Evolutionary conservation across 2,888 invertebrate species (phyloP).

Genomic region (Agrotis puta): DNA sequence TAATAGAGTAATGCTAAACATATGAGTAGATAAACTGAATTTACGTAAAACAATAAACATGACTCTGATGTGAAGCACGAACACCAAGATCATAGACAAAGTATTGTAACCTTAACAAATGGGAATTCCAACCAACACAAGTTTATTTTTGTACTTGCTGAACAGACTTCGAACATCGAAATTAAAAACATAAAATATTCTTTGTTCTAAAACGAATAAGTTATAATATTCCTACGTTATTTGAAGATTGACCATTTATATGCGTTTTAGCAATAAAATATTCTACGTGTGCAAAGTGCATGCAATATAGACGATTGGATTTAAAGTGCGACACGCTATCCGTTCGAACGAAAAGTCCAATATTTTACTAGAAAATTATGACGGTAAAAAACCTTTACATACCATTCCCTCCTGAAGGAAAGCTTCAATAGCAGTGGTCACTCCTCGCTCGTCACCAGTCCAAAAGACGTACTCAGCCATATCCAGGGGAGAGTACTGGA

Average conservation of each 20-base stretch:
- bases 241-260: slow-evolving; percentile 17
- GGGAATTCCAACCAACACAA: no score
- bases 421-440: slow-evolving; percentile 94
- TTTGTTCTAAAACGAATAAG: not conserved
- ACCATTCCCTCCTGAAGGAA: slow-evolving; percentile 95
- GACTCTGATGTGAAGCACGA: no score
- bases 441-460: slow-evolving; percentile 95
- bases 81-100: no score
- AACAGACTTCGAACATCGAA: not conserved
- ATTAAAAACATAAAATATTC: slow-evolving; percentile 8
- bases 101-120: no score
- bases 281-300: not conserved
- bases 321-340: not conserved
- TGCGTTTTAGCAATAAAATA: slow-evolving; percentile 6
- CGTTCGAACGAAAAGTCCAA: not conserved
- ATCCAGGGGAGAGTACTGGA: slow-evolving; percentile 94
- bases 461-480: slow-evolving; percentile 96
- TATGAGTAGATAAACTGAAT: no score
- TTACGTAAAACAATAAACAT: no score
- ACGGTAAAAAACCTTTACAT: slow-evolving; percentile 68
- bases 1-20: no score
- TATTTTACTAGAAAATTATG: slow-evolving; percentile 3
- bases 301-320: slow-evolving; percentile 19
- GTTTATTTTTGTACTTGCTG: not conserved
- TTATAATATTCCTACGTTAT: not conserved